Evolutionary conservation across 2,888 invertebrate genomes (phyloP).

Genomic region (Ariolimax columbianus): DNA sequence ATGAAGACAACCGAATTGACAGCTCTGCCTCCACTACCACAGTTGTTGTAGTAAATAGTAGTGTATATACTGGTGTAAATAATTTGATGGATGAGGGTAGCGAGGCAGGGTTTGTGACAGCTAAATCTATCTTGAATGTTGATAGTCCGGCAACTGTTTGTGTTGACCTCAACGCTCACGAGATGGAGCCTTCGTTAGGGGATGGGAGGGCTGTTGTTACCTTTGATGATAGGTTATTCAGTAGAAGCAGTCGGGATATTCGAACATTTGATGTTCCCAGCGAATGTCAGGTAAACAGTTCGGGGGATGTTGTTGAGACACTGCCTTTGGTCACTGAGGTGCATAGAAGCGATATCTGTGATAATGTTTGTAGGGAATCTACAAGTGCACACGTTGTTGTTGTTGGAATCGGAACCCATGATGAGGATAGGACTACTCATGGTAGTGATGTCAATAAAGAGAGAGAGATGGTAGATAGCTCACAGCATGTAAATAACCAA

Average conservation of each 20-base stretch:
- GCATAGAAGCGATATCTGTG: constrained; percentile 40
- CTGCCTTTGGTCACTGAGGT: constrained; percentile 22
- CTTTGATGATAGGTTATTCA: constrained; percentile 40
- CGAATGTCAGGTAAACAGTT: constrained; percentile 57
- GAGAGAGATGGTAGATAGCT: constrained; percentile 43
- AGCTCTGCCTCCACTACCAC: constrained; percentile 42
- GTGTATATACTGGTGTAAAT: constrained; percentile 52
- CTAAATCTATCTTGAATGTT: constrained; percentile 49
- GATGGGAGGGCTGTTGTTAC: constrained; percentile 35
- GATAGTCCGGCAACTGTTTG: constrained; percentile 50
- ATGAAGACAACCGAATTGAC: constrained; percentile 43
- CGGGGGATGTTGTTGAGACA: constrained; percentile 46
- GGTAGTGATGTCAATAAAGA: background rate
- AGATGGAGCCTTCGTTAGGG: constrained; percentile 46
- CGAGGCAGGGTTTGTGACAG: constrained; percentile 44
- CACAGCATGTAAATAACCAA: constrained; percentile 47
- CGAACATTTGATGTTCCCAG: constrained; percentile 14
- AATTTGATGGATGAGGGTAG: constrained; percentile 45
- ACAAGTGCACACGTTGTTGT: constrained; percentile 22
- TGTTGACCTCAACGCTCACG: constrained; percentile 51
- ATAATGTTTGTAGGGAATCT: constrained; percentile 46
- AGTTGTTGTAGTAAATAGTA: constrained; percentile 45
- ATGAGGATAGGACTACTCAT: background rate
- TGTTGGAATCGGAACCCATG: background rate
- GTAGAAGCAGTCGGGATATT: background rate